Conservation (phyloP, 2,113 vertebrate genomes). For the Phalacrocorax pelagicus region DNA sequence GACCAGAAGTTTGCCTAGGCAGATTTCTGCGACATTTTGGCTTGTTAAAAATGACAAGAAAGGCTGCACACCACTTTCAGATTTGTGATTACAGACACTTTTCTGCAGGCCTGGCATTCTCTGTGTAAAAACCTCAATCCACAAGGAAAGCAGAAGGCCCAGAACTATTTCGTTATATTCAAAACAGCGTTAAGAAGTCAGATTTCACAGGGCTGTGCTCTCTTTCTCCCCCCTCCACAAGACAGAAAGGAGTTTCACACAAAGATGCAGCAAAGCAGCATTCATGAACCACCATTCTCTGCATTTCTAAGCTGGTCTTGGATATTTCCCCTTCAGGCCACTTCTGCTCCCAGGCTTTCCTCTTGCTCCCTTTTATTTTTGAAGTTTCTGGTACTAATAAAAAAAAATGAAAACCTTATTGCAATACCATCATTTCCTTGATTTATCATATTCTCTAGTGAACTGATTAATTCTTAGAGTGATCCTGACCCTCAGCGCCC, state of each 20-base stretch:
- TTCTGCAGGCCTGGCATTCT: not conserved
- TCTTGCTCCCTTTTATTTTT: not conserved
- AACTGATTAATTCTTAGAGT: conserved; percentile 14
- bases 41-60: conserved; percentile 3
- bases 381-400: conserved; percentile 8
- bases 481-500: conserved; percentile 18
- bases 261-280: not conserved
- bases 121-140: not conserved
- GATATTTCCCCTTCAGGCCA: not conserved
- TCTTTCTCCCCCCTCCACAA: not conserved
- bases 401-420: not conserved
- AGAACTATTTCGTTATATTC: not conserved
- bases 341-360: not conserved
- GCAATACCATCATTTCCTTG: not conserved
- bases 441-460: not conserved
- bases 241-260: not conserved
- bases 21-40: not conserved
- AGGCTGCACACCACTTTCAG: not conserved
- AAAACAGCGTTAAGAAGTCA: not conserved
- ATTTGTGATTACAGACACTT: not conserved
- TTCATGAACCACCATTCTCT: not conserved
- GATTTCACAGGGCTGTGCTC: not conserved
- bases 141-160: not conserved
- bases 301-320: not conserved
- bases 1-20: conserved; percentile 12